Evolutionary conservation across 2,797 vertebrate species (phyloP).

Genomic region (Galaxias olidus): DNA sequence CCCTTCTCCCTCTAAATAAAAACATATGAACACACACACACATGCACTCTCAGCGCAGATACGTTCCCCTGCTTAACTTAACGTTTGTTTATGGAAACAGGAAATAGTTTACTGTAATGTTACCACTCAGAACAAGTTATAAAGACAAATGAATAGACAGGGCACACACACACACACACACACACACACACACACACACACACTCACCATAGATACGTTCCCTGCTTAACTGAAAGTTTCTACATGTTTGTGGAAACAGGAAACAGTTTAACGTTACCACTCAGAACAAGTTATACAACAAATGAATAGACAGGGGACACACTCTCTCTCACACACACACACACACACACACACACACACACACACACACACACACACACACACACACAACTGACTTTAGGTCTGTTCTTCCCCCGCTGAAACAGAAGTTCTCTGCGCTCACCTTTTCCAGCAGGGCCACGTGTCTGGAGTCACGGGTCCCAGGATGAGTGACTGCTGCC

Average conservation of each 20-base stretch:
- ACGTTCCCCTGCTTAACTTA: too few species aligned
- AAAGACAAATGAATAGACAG: slow-evolving; percentile 6
- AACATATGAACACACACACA: slow-evolving; percentile 4
- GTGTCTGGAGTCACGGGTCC: slow-evolving; percentile 25
- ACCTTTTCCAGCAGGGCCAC: slow-evolving; percentile 30
- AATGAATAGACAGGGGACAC: not conserved
- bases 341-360: slow-evolving; percentile 1
- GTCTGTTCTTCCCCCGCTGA: slow-evolving; percentile 22
- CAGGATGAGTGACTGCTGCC: slow-evolving; percentile 25
- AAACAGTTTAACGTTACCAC: too few species aligned
- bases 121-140: not conserved
- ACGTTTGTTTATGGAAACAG: too few species aligned
- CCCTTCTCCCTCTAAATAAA: slow-evolving; percentile 24
- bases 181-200: slow-evolving; percentile 10
- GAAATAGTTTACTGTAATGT: too few species aligned
- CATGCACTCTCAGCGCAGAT: not conserved
- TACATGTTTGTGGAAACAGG: too few species aligned
- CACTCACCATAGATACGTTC: slow-evolving; percentile 11
- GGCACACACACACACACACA: slow-evolving; percentile 20
- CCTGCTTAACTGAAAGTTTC: too few species aligned
- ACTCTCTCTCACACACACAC: not conserved
- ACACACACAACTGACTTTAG: slow-evolving; percentile 20
- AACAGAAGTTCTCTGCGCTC: slow-evolving; percentile 21
- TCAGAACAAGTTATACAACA: slow-evolving; percentile 5
- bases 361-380: not conserved